A percentile compares a stretch with the other conserved stretches of the same genome.
Conservation (phyloP, 2,888 invertebrate species). For the Melanostoma scalare region DNA sequence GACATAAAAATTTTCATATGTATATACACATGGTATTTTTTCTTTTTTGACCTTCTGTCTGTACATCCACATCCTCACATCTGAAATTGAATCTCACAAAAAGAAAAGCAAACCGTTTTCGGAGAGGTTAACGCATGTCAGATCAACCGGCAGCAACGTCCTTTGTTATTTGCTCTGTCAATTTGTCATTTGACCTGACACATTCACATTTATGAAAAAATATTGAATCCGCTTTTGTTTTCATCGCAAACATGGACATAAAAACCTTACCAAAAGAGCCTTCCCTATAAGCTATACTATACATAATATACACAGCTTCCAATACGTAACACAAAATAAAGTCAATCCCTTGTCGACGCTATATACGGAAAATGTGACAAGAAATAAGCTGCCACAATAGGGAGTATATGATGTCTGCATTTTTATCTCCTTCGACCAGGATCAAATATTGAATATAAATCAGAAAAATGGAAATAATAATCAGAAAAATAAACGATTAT, state of each 20-base stretch:
- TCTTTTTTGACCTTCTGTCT: neutral
- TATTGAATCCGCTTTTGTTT: neutral
- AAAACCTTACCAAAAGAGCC: neutral
- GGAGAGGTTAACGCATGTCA: slow-evolving; percentile 54
- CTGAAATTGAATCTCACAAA: neutral
- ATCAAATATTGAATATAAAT: neutral
- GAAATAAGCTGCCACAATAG: neutral
- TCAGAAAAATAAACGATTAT: neutral
- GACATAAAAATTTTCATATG: slow-evolving; percentile 19
- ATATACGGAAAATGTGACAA: neutral
- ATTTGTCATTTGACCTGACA: slow-evolving; percentile 60
- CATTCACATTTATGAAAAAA: slow-evolving; percentile 24
- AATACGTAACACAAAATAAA: neutral
- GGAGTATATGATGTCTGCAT: slow-evolving; percentile 1
- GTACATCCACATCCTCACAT: neutral
- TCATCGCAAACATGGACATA: neutral
- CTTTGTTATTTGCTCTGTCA: slow-evolving; percentile 63
- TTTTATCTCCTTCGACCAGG: neutral
- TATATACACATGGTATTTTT: slow-evolving; percentile 5
- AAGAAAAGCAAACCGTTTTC: slow-evolving; percentile 24
- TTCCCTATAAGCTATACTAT: too few relatives aligned
- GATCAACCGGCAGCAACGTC: slow-evolving; percentile 9
- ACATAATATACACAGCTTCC: neutral
- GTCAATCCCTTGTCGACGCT: neutral
- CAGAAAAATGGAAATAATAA: neutral